Percentiles rank a stretch among this genome's conserved stretches.
Evolutionary conservation across 2,113 vertebrate genomes (phyloP).

Genomic region (Penelope pileata): DNA sequence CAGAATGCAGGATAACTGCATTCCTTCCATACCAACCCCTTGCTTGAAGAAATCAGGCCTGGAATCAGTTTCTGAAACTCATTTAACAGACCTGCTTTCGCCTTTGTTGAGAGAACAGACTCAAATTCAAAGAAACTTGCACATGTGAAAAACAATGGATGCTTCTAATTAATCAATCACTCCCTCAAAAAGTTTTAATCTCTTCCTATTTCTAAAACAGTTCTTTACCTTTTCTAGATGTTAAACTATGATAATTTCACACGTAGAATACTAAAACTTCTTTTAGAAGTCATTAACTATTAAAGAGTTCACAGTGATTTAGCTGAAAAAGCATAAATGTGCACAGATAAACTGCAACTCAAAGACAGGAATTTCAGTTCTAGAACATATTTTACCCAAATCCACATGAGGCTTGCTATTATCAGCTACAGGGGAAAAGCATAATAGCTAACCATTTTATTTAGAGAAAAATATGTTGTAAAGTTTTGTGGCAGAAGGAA

Average conservation of each 20-base stretch:
- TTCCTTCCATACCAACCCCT: conserved; percentile 80
- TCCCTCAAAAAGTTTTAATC: background rate
- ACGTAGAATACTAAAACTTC: background rate
- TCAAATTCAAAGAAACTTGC: conserved; percentile 20
- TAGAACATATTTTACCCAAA: background rate
- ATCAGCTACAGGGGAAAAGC: background rate
- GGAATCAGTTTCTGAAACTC: conserved; percentile 63
- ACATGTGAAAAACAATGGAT: background rate
- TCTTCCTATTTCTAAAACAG: background rate
- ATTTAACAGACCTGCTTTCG: conserved; percentile 64
- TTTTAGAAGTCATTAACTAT: background rate
- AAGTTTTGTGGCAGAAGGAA: background rate
- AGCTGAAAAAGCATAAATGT: background rate
- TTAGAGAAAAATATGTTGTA: background rate
- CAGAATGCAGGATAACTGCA: conserved; percentile 73
- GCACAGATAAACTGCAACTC: background rate
- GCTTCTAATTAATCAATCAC: conserved; percentile 35
- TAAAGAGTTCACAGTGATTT: background rate
- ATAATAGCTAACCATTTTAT: accelerated
- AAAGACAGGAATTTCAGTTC: background rate
- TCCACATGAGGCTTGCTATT: accelerated
- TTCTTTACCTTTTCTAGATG: background rate
- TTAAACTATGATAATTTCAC: conserved; percentile 15
- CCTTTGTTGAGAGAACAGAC: conserved; percentile 4
- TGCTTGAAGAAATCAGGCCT: conserved; percentile 61